These are phyloP conservation scores for Strix aluco DNA, from an alignment of 2,113 vertebrate species.

Conservation along the genomic window DNA sequence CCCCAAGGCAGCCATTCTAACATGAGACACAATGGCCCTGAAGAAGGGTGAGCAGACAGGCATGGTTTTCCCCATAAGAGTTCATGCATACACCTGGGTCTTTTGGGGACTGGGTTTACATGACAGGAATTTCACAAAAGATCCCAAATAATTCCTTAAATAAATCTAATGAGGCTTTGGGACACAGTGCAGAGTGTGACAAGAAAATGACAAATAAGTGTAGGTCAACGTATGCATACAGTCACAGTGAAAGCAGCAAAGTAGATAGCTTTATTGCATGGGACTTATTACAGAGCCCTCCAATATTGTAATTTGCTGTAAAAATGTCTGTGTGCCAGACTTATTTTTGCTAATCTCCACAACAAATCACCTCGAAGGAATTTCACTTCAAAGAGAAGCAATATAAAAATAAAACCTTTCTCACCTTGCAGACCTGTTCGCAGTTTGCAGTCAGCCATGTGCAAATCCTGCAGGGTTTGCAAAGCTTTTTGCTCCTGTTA, in stretches of 20 bases:
- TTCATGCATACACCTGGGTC: neutral
- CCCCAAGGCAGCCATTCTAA: neutral
- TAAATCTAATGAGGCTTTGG: neutral
- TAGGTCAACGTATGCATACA: neutral
- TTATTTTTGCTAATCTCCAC: constrained; percentile 33
- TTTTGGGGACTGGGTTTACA: neutral
- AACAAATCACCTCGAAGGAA: constrained; percentile 27
- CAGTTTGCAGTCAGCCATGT: neutral
- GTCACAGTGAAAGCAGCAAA: neutral
- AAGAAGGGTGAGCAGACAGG: neutral
- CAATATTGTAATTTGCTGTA: neutral
- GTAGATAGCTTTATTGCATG: neutral
- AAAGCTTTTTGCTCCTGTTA: neutral
- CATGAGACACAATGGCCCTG: neutral
- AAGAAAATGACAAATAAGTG: neutral
- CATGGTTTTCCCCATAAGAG: fast-evolving
- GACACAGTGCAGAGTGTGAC: neutral
- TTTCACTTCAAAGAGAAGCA: constrained; percentile 30
- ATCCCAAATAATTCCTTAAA: neutral
- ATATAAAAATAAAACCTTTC: constrained; percentile 3
- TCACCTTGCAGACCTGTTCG: neutral
- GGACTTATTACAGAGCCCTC: neutral
- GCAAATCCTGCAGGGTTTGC: neutral
- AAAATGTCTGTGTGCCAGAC: neutral
- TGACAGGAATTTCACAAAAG: neutral